Conservation (phyloP, 2,888 invertebrate species). For the Perizoma flavofasciatum region DNA sequence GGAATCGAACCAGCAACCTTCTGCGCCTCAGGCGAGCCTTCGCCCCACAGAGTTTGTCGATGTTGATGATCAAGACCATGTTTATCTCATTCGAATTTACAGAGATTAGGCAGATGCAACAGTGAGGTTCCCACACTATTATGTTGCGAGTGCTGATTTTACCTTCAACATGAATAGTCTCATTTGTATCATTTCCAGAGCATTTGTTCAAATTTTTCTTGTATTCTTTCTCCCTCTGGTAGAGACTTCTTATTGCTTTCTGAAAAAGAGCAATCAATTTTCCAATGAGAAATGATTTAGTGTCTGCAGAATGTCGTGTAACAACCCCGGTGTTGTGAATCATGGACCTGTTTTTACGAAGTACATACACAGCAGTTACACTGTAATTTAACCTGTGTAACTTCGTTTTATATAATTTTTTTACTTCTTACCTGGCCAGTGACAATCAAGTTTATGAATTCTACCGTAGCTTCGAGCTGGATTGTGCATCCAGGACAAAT, state of each 20-base stretch:
- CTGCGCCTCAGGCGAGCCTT: too few relatives aligned
- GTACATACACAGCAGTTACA: not conserved
- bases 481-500: conserved; percentile 91
- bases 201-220: conserved; percentile 56
- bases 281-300: too few relatives aligned
- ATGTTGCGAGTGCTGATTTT: conserved; percentile 26
- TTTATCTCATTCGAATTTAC: too few relatives aligned
- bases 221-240: conserved; percentile 68
- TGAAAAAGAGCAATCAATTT: too few relatives aligned
- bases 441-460: conserved; percentile 88
- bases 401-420: conserved; percentile 2
- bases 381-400: too few relatives aligned
- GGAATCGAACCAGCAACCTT: too few relatives aligned
- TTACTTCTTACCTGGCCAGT: conserved; percentile 84
- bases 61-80: too few relatives aligned
- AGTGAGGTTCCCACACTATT: too few relatives aligned
- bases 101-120: too few relatives aligned
- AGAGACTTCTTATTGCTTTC: conserved; percentile 71
- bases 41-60: too few relatives aligned
- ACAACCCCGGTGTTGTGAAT: not conserved
- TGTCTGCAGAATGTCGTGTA: conserved; percentile 26
- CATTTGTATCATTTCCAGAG: conserved; percentile 52
- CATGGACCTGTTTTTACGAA: not conserved
- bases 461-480: conserved; percentile 88
- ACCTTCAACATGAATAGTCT: conserved; percentile 72